Conservation (phyloP, 2,888 invertebrate genomes). For the Tricholauxania praeusta region DNA sequence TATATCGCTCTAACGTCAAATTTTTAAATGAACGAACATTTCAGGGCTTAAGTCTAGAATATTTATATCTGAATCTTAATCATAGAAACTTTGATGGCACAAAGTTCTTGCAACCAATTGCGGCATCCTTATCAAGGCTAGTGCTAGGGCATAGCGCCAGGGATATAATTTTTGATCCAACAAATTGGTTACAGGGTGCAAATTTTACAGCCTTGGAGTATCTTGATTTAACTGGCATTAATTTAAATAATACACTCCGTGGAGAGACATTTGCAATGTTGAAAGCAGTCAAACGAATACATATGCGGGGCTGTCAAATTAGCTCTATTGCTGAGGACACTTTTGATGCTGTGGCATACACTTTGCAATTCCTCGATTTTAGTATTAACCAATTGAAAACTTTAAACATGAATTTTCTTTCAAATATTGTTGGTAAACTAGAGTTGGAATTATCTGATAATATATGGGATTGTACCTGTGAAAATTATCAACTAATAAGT, state of each 20-base stretch:
- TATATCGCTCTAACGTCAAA: slow-evolving; percentile 42
- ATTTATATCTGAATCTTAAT: slow-evolving; percentile 49
- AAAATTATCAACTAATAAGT: slow-evolving; percentile 37
- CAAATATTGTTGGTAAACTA: slow-evolving; percentile 8
- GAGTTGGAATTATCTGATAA: slow-evolving; percentile 43
- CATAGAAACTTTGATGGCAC: slow-evolving; percentile 35
- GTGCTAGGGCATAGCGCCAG: slow-evolving; percentile 31
- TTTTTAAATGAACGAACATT: slow-evolving; percentile 45
- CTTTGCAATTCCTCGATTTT: slow-evolving; percentile 46
- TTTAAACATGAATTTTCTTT: slow-evolving; percentile 44
- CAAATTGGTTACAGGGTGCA: slow-evolving; percentile 47
- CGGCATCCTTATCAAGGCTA: slow-evolving; percentile 38
- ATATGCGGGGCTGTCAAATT: slow-evolving; percentile 48
- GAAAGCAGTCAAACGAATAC: slow-evolving; percentile 42
- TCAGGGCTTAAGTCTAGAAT: slow-evolving; percentile 47
- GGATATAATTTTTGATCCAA: slow-evolving; percentile 38
- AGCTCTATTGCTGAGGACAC: slow-evolving; percentile 34
- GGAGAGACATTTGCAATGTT: slow-evolving; percentile 47
- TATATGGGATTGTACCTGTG: slow-evolving; percentile 50
- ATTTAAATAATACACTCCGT: slow-evolving; percentile 46
- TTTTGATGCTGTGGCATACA: slow-evolving; percentile 29
- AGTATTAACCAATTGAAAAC: slow-evolving; percentile 48
- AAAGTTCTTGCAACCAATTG: slow-evolving; percentile 50
- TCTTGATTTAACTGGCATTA: slow-evolving; percentile 51
- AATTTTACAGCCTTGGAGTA: slow-evolving; percentile 40